These are phyloP conservation scores for Brachionus koreanus DNA, from an alignment of 1,140 invertebrate species.

Conservation along the genomic window DNA sequence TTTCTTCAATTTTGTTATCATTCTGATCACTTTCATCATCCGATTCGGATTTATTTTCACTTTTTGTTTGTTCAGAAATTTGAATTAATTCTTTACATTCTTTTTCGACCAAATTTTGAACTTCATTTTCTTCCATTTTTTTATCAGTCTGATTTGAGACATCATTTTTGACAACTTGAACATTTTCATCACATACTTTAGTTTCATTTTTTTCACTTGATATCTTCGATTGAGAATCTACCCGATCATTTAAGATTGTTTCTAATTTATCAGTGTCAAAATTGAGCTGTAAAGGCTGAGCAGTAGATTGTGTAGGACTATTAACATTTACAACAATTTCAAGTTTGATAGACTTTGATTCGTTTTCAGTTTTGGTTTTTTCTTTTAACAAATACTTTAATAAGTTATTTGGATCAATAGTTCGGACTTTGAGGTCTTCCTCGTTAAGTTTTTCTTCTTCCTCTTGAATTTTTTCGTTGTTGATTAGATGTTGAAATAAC, in stretches of 20 bases:
- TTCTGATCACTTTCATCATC: background rate
- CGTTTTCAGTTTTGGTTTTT: background rate
- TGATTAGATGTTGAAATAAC: background rate
- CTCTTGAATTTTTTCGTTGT: background rate
- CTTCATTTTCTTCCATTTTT: no score
- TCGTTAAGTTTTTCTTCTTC: conserved; percentile 5
- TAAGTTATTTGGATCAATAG: conserved; percentile 1
- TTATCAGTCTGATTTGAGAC: no score
- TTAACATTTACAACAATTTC: conserved; percentile 14
- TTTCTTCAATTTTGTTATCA: background rate
- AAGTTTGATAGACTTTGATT: background rate
- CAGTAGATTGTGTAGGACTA: background rate
- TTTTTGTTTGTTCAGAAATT: no score
- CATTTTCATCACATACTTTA: background rate
- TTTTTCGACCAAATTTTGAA: no score
- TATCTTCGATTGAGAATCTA: background rate
- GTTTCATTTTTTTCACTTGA: background rate
- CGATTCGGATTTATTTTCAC: no score
- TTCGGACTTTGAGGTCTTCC: conserved; percentile 6
- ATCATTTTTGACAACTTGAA: background rate
- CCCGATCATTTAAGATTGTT: background rate
- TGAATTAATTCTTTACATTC: no score
- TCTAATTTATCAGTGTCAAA: background rate
- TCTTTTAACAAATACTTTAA: conserved; percentile 16
- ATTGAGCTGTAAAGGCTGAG: background rate